Conservation (phyloP, 2,113 vertebrate species). For the Girardinichthys multiradiatus region DNA sequence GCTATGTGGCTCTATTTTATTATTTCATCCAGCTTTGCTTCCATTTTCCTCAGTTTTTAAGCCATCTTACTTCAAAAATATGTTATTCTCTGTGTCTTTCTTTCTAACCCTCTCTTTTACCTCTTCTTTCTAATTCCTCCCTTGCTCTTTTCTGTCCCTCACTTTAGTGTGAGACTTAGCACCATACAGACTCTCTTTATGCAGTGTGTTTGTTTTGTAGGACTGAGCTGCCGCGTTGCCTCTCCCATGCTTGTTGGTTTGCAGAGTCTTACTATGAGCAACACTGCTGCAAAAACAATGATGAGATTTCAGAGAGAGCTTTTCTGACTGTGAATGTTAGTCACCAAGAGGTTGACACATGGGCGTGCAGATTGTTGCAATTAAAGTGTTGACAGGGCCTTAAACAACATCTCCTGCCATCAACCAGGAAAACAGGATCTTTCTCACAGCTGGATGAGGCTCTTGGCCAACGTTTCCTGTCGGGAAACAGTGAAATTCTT, state of each 20-base stretch:
- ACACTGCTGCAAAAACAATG: conserved; percentile 8
- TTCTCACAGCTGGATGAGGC: conserved; percentile 40
- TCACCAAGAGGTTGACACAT: conserved; percentile 8
- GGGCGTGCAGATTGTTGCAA: conserved; percentile 21
- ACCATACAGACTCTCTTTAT: conserved; percentile 64
- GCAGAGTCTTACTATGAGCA: conserved; percentile 17
- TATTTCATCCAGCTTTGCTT: conserved; percentile 10
- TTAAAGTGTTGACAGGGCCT: conserved; percentile 27
- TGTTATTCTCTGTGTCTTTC: neutral
- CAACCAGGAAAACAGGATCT: neutral
- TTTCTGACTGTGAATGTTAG: neutral
- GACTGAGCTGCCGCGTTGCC: conserved; percentile 19
- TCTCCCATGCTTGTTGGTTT: conserved; percentile 1
- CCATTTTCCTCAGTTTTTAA: conserved; percentile 9
- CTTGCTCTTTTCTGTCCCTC: conserved; percentile 30
- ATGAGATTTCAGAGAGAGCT: neutral
- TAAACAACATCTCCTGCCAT: conserved; percentile 29
- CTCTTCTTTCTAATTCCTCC: conserved; percentile 5
- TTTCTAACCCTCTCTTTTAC: neutral
- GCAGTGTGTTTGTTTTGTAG: conserved; percentile 54
- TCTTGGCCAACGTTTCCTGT: conserved; percentile 31
- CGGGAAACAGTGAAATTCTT: conserved; percentile 34
- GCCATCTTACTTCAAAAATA: conserved; percentile 2
- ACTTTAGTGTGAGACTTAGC: conserved; percentile 55
- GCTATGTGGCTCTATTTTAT: conserved; percentile 38